Evolutionary conservation across 2,888 invertebrate genomes (phyloP).

Genomic region (Ectemnius continuus): DNA sequence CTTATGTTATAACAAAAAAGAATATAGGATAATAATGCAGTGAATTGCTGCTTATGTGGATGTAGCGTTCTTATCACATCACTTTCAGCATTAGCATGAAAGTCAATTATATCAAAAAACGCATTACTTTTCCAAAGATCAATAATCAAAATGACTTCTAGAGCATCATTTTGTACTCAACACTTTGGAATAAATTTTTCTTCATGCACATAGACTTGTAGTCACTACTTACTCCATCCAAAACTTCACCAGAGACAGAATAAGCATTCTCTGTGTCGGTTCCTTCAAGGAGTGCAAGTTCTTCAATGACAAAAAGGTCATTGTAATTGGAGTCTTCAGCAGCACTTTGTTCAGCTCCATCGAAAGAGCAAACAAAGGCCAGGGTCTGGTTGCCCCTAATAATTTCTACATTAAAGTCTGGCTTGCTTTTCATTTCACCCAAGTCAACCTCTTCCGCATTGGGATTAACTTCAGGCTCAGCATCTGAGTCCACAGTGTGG

Average conservation of each 20-base stretch:
- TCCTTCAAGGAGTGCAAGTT: conserved; percentile 92
- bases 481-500: conserved; percentile 92
- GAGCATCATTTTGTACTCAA: conserved; percentile 66
- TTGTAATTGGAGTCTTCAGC: conserved; percentile 87
- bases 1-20: conserved; percentile 56
- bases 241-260: conserved; percentile 94
- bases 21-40: conserved; percentile 71
- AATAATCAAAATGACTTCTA: conserved; percentile 57
- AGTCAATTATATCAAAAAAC: conserved; percentile 26
- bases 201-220: not conserved
- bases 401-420: conserved; percentile 94
- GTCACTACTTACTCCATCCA: conserved; percentile 90
- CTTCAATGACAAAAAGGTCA: conserved; percentile 95
- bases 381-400: conserved; percentile 87
- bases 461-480: conserved; percentile 83
- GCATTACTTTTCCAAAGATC: conserved; percentile 60
- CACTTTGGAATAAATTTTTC: conserved; percentile 56
- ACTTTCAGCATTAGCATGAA: not conserved
- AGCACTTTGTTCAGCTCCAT: conserved; percentile 81
- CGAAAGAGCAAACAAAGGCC: conserved; percentile 91
- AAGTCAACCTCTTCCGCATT: conserved; percentile 85
- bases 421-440: conserved; percentile 93
- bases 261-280: conserved; percentile 93
- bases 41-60: not conserved
- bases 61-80: conserved; percentile 26